Evolutionary conservation across 2,888 invertebrate species (phyloP), one percentile per base, ranked within the genome.

Genomic region (Alsophila aescularia): DNA sequence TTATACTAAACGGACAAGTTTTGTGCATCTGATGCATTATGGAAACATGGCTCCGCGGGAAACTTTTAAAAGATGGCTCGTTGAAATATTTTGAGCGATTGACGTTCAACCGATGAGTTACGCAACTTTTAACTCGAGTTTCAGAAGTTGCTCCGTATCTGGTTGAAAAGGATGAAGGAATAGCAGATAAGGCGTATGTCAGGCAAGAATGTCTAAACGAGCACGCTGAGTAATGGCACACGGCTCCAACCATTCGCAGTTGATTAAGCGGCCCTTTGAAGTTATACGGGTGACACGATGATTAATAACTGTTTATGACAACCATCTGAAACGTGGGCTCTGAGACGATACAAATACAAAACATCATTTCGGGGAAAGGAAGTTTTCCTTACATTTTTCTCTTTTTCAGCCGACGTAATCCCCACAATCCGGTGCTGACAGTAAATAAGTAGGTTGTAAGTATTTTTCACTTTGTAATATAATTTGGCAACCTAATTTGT

Each of bases 211-310:
- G 82, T 81, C 78, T 80, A 81, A 82, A 82, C 79, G 81, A 78
- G 78, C 75, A 62, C 72, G 73, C 72, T 83, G 86, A 86, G 83
- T 85, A 81, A 85, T 85, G 85, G 79, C 74, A 67, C 74, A 77
- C 75, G 77, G 81, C 81, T 76, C 75, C 67, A 79, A 85, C 74
- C 85, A 81, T 87, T 87, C 83, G 80, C 83, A 85, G 79, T 86
- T 87, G 87, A 88, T 87, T 87, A 86, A 87, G 78, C 82, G 83
- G 79, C 77, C 79, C 83, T 87, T 85, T 83, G 85, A 86, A 85
- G 85, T 80, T 77, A 68, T 74, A 79, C 75, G 72, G 70, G 73
- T 79, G 85, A 83, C 83, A 74, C 64, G 74, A 81, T 87, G 85
- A 87, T 87, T 87, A 85, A 87, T 87, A 84, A 84, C 85, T 83